Conservation (phyloP, 2,113 vertebrate genomes). For the Neodon shergylaensis region DNA sequence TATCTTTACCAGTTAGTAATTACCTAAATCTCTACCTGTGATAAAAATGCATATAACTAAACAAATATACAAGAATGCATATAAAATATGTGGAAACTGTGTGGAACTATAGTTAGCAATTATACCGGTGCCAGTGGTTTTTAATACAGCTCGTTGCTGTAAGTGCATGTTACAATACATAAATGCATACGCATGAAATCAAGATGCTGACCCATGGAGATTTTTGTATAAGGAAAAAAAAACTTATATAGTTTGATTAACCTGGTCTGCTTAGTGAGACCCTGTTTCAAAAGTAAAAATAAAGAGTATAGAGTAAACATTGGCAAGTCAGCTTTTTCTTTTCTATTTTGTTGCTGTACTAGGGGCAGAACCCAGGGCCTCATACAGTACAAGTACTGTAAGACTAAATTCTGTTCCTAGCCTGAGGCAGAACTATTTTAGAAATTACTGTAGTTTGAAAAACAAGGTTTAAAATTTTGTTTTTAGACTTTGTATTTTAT, state of each 20-base stretch:
- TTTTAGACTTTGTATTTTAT: slow-evolving; percentile 34
- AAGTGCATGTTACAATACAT: neutral
- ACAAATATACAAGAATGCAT: neutral
- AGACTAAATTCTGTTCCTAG: neutral
- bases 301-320: neutral
- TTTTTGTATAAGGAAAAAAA: neutral
- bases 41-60: slow-evolving; percentile 9
- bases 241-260: neutral
- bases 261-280: neutral
- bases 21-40: neutral
- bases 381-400: neutral
- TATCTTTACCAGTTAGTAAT: neutral
- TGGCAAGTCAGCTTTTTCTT: neutral
- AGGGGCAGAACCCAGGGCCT: neutral
- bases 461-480: neutral
- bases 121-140: neutral
- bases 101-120: neutral
- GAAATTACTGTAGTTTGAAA: slow-evolving; percentile 43
- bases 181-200: neutral
- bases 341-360: neutral
- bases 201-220: neutral
- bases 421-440: slow-evolving; percentile 22
- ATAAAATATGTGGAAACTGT: neutral
- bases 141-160: neutral
- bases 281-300: neutral